Evolutionary conservation across 2,113 vertebrate genomes (phyloP).

Genomic region (Neopipo cinnamomea): DNA sequence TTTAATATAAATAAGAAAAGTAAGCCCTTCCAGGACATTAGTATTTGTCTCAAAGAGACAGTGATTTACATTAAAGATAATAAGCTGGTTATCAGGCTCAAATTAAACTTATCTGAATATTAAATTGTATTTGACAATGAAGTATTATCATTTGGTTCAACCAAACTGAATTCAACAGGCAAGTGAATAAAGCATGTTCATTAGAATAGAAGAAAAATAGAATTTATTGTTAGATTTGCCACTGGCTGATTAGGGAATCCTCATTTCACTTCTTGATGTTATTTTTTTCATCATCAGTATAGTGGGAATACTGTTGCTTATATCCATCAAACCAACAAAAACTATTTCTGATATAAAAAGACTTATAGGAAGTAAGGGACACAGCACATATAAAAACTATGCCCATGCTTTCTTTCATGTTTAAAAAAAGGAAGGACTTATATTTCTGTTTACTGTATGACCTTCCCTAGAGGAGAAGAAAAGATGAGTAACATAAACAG

Average conservation of each 20-base stretch:
- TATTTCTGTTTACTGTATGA: not conserved
- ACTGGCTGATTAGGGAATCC: rapidly evolving
- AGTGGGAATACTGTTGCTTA: not conserved
- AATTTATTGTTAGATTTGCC: not conserved
- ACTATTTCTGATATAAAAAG: not conserved
- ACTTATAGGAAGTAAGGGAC: not conserved
- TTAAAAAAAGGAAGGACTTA: not conserved
- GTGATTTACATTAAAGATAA: not conserved
- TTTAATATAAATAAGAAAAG: not conserved
- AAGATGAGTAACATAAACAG: not conserved
- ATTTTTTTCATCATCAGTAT: not conserved
- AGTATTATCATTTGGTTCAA: not conserved
- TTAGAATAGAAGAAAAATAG: not conserved
- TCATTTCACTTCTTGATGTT: not conserved
- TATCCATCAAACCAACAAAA: not conserved
- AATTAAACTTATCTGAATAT: not conserved
- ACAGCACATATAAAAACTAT: not conserved
- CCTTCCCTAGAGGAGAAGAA: not conserved
- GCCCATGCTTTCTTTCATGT: not conserved
- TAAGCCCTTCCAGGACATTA: not conserved
- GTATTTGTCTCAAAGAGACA: not conserved
- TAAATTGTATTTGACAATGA: not conserved
- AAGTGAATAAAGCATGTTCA: not conserved
- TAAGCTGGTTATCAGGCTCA: not conserved
- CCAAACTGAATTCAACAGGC: not conserved